Percentiles rank a stretch among this genome's conserved stretches.
phyloP scores from a whole-genome alignment of 2,797 vertebrate genomes.

The Chromobotia macracanthus region DNA sequence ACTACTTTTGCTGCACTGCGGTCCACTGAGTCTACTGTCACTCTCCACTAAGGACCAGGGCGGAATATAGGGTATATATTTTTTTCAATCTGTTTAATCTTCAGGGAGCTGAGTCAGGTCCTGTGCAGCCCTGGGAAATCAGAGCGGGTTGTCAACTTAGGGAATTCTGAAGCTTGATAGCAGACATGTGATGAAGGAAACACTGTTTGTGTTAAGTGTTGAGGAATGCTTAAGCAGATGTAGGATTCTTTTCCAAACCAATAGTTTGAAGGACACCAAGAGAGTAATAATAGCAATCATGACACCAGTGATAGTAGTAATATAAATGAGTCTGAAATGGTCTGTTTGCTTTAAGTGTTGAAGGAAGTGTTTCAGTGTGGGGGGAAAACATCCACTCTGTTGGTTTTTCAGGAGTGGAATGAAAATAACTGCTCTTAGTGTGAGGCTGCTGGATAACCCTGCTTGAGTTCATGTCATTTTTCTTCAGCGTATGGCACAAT shows the following conservation, averaged over 20 bases:
- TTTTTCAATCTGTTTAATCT: constrained; percentile 22
- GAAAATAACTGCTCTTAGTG: background rate
- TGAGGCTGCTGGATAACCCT: background rate
- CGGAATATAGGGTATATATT: background rate
- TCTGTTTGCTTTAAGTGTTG: background rate
- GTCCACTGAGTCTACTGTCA: constrained; percentile 12
- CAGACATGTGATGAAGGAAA: constrained; percentile 29
- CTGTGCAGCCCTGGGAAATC: constrained; percentile 21
- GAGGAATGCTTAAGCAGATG: constrained; percentile 27
- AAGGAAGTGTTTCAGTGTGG: background rate
- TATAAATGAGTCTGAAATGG: background rate
- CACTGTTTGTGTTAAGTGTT: background rate
- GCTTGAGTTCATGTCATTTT: background rate
- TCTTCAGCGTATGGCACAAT: background rate
- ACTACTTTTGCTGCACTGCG: constrained; percentile 34
- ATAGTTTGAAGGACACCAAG: background rate
- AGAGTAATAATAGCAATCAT: too few species aligned
- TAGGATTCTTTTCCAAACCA: constrained; percentile 1
- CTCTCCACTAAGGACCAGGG: constrained; percentile 14
- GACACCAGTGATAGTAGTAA: background rate
- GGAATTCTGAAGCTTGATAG: constrained; percentile 44
- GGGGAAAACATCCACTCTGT: background rate
- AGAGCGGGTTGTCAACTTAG: constrained; percentile 27
- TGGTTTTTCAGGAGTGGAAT: background rate
- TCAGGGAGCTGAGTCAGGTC: constrained; percentile 43